Evolutionary conservation across 2,113 vertebrate species (phyloP), one percentile per base, ranked within the genome.

Genomic region (Etheostoma spectabile): DNA sequence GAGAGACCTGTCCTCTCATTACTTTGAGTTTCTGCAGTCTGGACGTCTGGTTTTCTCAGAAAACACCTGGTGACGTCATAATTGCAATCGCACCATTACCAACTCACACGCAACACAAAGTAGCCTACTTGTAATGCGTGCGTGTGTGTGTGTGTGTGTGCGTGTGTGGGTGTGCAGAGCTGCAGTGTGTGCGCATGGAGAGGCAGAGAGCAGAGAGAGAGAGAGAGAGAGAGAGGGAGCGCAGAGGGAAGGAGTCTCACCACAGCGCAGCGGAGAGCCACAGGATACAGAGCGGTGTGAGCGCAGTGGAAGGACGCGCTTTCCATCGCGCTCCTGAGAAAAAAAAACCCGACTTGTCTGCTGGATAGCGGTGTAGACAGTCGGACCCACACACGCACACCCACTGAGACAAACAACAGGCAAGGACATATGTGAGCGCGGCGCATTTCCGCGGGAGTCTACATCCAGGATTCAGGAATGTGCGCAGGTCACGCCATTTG

Each of bases 21-120:
- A 67, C 24, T 71, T 38, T 19, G 24, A 64, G 38, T 59, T 45
- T 65, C 4, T 53, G 19, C 63, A 42, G 52, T 64, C 74, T 24
- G 56, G 64, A 57, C 66, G 49, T 59, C 74, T 83, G 27, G 14
- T 57, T 66, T 38, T 52, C 49, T 16, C 22, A 24, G 42, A 48
- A 53, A 75, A 77, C 88, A 86, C 86, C 86, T 89, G 80, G 84
- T 91, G 89, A 93, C 91, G 90, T 92, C 88, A 93, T 51, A 35
- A n/a, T 18, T 13, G 5, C 69, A 63, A 53, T 72, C 55, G 74
- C 61, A 65, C 64, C 55, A 30, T 65, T 55, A 18, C 51, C 21
- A 45, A 55, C 65, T 15, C 51, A 46, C 66, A 38, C 73, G 42
- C 7, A 12, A 71, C 63, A 53, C 56, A 62, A n/a, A 57, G 27